Evolutionary conservation across 2,113 vertebrate genomes (phyloP).

Genomic region (Rousettus leschenaultii): DNA sequence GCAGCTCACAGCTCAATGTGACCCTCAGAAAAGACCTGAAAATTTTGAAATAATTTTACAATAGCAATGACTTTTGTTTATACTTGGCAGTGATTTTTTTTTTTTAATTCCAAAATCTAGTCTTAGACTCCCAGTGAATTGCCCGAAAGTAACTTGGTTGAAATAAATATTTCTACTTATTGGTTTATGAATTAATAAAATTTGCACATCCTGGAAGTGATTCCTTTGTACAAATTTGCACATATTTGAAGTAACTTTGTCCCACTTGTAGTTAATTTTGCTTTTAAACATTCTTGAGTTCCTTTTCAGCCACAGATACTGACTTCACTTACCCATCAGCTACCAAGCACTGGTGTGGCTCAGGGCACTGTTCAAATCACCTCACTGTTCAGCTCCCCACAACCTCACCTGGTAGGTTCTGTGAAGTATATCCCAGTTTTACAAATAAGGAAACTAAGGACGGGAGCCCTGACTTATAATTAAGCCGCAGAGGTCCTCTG

Average conservation of each 20-base stretch:
- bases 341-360: too few relatives aligned
- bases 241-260: neutral
- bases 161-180: neutral
- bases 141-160: neutral
- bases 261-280: neutral
- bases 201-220: neutral
- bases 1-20: too few relatives aligned
- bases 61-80: neutral
- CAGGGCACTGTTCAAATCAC: neutral
- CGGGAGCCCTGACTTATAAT: neutral
- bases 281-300: neutral
- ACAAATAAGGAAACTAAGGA: neutral
- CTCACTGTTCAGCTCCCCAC: neutral
- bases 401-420: neutral
- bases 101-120: neutral
- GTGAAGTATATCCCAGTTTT: neutral
- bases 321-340: neutral
- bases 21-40: too few relatives aligned
- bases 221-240: neutral
- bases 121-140: neutral
- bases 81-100: neutral
- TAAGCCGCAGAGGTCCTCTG: neutral
- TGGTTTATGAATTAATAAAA: neutral
- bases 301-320: neutral
- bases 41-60: neutral